Base-by-base conservation (phyloP, 2,888 invertebrate species). In the Tolmerus cingulatus region DNA sequence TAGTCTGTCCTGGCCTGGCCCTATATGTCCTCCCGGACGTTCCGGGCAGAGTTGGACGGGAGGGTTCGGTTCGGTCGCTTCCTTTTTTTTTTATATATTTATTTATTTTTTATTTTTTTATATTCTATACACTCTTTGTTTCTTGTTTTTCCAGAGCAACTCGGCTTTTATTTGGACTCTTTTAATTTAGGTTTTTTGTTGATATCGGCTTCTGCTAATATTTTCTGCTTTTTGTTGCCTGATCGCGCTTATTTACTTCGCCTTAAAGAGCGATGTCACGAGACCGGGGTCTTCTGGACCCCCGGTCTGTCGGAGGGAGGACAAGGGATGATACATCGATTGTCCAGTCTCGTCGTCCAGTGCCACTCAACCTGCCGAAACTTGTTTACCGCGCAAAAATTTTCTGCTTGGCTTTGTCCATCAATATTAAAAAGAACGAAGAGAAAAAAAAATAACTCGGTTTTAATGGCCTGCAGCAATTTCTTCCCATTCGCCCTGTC, bases 111-210 rank as follows among this genome's bases (percentile, higher is more conserved):
- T n/a, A n/a, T n/a, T 51, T 27, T 66, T 66, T 19, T 66, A 3
- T 30, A n/a, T 77, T 34, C 37, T 77, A 40, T 43, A 8, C 40
- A 8, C 46, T 78, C 51, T 79, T 79, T 79, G 46, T 79, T 37
- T 27, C 30, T 27, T 79, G 51, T 46, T 79, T 66, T 82, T 37
- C 82, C 19, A 8, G 57, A 82, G 79, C 79, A 79, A 79, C 57
- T 57, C 82, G 51, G 57, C 57, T 82, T 79, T 82, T 82, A 82
- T 82, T 82, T 51, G 37, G 40, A 82, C 82, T 82, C 82, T 82
- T 57, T 82, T 82, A 82, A 82, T 82, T 82, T 82, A 66, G 82
- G 82, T 55, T 82, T 82, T 82, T 57, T 82, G 82, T 82, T 82
- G 66, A 82, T 82, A 57, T 82, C 82, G 57, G 82, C 57, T 55